Conservation (phyloP, 2,888 invertebrate species). For the Habroteleia sp. region DNA sequence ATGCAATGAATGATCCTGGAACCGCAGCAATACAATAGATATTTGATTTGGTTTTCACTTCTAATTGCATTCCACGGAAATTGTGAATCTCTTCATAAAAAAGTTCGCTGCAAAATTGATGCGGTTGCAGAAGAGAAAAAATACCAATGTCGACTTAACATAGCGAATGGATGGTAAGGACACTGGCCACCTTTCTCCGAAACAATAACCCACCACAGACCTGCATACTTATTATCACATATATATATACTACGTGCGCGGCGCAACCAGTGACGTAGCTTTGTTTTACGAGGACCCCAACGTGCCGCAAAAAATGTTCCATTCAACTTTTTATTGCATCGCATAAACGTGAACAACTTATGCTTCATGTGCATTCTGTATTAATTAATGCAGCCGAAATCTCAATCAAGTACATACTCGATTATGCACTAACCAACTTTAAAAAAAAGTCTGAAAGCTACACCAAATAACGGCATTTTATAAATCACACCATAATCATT, state of each 20-base stretch:
- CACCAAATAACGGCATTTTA: no score
- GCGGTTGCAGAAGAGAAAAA: constrained; percentile 35
- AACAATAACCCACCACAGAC: constrained; percentile 73
- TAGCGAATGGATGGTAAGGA: constrained; percentile 42
- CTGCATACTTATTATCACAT: constrained; percentile 72
- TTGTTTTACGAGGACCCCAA: constrained; percentile 53
- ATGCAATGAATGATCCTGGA: no score
- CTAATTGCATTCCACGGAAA: no score
- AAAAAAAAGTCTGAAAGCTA: no score
- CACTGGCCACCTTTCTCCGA: constrained; percentile 68
- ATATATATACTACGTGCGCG: constrained; percentile 48
- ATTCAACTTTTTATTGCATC: constrained; percentile 40
- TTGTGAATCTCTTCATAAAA: constrained; percentile 9
- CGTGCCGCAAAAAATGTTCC: constrained; percentile 17
- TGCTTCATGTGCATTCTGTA: constrained; percentile 20
- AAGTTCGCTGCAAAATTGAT: constrained; percentile 27
- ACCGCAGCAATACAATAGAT: no score
- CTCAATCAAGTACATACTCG: constrained; percentile 19
- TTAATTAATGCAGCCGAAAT: constrained; percentile 27
- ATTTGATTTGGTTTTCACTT: no score
- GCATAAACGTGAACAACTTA: constrained; percentile 27
- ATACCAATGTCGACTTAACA: constrained; percentile 32
- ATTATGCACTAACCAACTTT: constrained; percentile 7
- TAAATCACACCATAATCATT: no score
- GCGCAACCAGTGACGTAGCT: constrained; percentile 68